These are phyloP conservation scores for Acarapis woodi DNA, from an alignment of 1,140 invertebrate genomes.

Conservation along the genomic window DNA sequence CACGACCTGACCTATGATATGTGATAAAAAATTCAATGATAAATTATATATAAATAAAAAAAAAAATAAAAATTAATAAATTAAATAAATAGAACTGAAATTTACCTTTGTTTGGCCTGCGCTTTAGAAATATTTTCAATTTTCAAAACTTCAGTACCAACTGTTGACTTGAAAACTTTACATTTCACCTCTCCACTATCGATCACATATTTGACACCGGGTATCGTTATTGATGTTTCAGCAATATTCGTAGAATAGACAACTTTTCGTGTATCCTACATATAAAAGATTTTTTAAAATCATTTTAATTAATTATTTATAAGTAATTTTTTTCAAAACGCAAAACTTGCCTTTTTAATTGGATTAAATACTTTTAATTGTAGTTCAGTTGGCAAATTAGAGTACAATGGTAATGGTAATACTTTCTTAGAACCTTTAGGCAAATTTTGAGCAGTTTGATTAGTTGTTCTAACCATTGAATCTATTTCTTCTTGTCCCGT, in stretches of 20 bases:
- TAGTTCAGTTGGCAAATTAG: conserved; percentile 38
- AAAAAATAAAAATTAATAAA: too few relatives aligned
- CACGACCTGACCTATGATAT: conserved; percentile 60
- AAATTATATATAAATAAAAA: too few relatives aligned
- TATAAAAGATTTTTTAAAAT: neutral
- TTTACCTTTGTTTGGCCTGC: conserved; percentile 69
- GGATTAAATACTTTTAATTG: conserved; percentile 47
- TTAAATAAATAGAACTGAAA: too few relatives aligned
- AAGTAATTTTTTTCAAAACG: conserved; percentile 5
- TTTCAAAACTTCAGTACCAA: conserved; percentile 51
- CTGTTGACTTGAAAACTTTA: conserved; percentile 38
- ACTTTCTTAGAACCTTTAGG: conserved; percentile 7
- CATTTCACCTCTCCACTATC: conserved; percentile 76
- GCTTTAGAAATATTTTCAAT: conserved; percentile 59
- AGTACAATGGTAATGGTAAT: conserved; percentile 47
- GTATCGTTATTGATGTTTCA: conserved; percentile 86
- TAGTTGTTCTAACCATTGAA: conserved; percentile 39
- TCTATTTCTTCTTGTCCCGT: conserved; percentile 98
- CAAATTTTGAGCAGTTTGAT: conserved; percentile 24
- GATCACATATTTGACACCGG: conserved; percentile 67
- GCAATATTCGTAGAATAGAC: conserved; percentile 93
- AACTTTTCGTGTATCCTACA: conserved; percentile 33
- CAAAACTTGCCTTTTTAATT: conserved; percentile 18
- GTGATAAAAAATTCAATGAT: too few relatives aligned
- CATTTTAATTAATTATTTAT: neutral